Base-by-base conservation (phyloP, 2,888 invertebrate species). In the Perdita meconis region DNA sequence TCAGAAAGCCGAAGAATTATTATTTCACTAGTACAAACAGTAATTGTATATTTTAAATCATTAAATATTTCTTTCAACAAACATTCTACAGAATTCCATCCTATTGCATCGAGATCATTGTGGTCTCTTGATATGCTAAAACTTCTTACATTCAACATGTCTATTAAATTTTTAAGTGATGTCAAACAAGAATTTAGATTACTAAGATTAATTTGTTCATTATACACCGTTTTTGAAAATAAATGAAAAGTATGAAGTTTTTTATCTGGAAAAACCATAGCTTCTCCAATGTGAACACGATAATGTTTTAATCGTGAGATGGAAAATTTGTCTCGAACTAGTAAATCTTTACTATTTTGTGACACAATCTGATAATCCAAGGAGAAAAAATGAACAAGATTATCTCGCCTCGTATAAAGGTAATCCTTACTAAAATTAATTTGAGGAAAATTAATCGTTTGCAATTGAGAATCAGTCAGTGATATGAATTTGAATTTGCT, bases 201-300 rank as follows among this genome's bases (percentile, higher is more conserved):
- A 8, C 13, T 26, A 10, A 42, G 1, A 26, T 42, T 24, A n/a
- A 16, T 19, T 26, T 13, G 26, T 26, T 59, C 42, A 8, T 24
- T 4, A n/a, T 13, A 10, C 13, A 13, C 8, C 1, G 1, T 24
- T 42, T 59, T 40, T 0, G n/a, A 8, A 42, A 60, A 44, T 1
- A 60, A 10, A 44, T 60, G 59, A 26, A 44, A 44, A 4, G 6
- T 19, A n/a, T 10, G 30, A 5, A 12, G n/a, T 30, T 30, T 59
- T 12, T 10, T n/a, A 44, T 59, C 24, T 5, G 59, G 59, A 30
- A 59, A 59, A 59, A 59, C 24, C 44, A 59, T 59, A 13, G 42
- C 22, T 5, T 59, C 44, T 16, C 40, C 59, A 5, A 59, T 30
- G 30, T 59, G 22, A 0, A 59, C 0, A 2, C 10, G 24, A 10